Evolutionary conservation across 2,797 vertebrate species (phyloP).

Genomic region (Staurois parvus): DNA sequence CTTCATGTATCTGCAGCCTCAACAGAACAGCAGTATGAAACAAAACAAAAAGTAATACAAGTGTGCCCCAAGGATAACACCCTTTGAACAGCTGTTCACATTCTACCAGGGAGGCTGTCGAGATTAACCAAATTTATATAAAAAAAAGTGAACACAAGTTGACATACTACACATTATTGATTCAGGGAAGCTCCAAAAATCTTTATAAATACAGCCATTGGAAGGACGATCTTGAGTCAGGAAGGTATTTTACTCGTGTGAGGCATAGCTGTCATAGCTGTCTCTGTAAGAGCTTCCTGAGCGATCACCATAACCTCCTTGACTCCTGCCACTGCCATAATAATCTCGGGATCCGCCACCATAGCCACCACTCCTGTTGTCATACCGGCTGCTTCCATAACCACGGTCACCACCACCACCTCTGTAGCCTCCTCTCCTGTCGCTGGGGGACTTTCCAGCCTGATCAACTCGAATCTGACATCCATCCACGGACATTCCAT

Average conservation of each 20-base stretch:
- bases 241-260: constrained; percentile 94
- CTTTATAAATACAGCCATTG: constrained; percentile 98
- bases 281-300: constrained; percentile 80
- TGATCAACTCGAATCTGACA: constrained; percentile 93
- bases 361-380: constrained; percentile 77
- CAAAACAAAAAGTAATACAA: neutral
- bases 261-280: constrained; percentile 85
- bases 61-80: constrained; percentile 67
- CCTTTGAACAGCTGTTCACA: constrained; percentile 70
- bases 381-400: constrained; percentile 78
- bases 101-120: constrained; percentile 77
- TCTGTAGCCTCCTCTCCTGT: constrained; percentile 83
- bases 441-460: constrained; percentile 88
- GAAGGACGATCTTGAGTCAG: constrained; percentile 98
- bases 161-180: constrained; percentile 89
- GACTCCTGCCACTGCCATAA: constrained; percentile 77
- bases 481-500: constrained; percentile 89
- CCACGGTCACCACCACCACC: constrained; percentile 79
- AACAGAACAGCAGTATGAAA: constrained; percentile 45
- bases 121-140: constrained; percentile 79
- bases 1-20: constrained; percentile 30
- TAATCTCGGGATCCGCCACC: constrained; percentile 80
- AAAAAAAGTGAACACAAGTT: constrained; percentile 88
- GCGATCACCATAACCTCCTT: constrained; percentile 78
- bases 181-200: constrained; percentile 96